Percentiles rank a stretch among this genome's conserved stretches.
These are phyloP conservation scores for Poecilia picta DNA, from an alignment of 2,797 vertebrate genomes.

Conservation along the genomic window DNA sequence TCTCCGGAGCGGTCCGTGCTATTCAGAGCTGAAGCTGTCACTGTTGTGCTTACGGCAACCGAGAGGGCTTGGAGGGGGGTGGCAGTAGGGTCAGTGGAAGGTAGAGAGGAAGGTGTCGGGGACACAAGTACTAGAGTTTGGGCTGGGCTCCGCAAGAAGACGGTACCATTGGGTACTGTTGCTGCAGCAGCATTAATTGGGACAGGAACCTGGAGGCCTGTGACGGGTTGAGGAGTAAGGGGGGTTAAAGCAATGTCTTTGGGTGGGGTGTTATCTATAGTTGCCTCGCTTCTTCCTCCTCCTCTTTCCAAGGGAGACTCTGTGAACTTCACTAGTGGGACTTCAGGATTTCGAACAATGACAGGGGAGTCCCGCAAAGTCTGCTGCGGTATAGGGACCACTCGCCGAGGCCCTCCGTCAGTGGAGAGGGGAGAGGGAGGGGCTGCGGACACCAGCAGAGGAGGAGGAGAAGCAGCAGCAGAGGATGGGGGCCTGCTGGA, in stretches of 20 bases:
- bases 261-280: slow-evolving; percentile 44
- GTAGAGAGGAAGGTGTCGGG: slow-evolving; percentile 75
- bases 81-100: slow-evolving; percentile 57
- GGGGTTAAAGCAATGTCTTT: slow-evolving; percentile 66
- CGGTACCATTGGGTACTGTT: slow-evolving; percentile 76
- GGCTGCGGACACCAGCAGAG: slow-evolving; percentile 82
- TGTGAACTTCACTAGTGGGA: slow-evolving; percentile 84
- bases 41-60: slow-evolving; percentile 75
- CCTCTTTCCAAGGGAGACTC: slow-evolving; percentile 77
- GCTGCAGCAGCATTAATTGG: slow-evolving; percentile 84
- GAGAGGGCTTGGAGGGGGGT: slow-evolving; percentile 74
- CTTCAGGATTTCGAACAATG: slow-evolving; percentile 91
- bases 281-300: slow-evolving; percentile 53
- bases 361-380: slow-evolving; percentile 89
- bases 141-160: slow-evolving; percentile 78
- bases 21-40: slow-evolving; percentile 61
- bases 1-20: slow-evolving; percentile 60
- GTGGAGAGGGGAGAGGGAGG: slow-evolving; percentile 85
- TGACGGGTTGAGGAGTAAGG: slow-evolving; percentile 63
- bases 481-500: slow-evolving; percentile 78
- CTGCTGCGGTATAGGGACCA: slow-evolving; percentile 83
- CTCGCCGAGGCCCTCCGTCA: slow-evolving; percentile 83
- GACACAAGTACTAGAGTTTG: slow-evolving; percentile 83
- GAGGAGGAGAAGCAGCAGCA: slow-evolving; percentile 83
- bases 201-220: slow-evolving; percentile 84